phyloP scores from a whole-genome alignment of 92 coral and sea anemone genomes.

The Parazoanthus atlanticus region DNA sequence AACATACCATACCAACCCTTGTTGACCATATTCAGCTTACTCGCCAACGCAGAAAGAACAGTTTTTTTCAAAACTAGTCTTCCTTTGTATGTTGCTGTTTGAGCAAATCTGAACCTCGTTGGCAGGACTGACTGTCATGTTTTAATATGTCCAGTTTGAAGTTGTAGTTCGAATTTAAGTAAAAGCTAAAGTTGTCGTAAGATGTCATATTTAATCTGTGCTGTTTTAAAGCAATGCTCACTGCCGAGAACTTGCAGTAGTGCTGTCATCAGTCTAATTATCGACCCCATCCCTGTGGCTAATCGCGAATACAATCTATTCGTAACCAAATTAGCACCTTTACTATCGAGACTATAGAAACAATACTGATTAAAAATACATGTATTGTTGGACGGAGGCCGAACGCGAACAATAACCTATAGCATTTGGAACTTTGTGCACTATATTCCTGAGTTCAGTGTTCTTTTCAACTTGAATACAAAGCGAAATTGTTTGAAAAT shows the following conservation, averaged over 20 bases:
- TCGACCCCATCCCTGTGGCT: background rate
- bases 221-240: too few relatives aligned
- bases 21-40: too few relatives aligned
- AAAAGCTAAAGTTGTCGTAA: too few relatives aligned
- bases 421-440: background rate
- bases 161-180: too few relatives aligned
- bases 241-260: background rate
- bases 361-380: background rate
- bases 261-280: slow-evolving; percentile 11
- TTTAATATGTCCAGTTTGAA: too few relatives aligned
- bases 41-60: too few relatives aligned
- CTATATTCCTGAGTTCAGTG: background rate
- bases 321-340: slow-evolving; percentile 30
- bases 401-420: background rate
- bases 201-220: too few relatives aligned
- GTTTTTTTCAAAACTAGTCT: too few relatives aligned
- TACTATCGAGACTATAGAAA: background rate
- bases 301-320: slow-evolving; percentile 5
- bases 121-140: too few relatives aligned
- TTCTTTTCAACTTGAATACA: background rate
- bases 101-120: too few relatives aligned
- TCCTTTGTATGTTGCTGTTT: too few relatives aligned
- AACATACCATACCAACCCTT: too few relatives aligned
- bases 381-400: background rate
- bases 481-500: background rate